These are phyloP conservation scores for Phengaris alcon DNA, from an alignment of 2,888 invertebrate genomes.

Conservation along the genomic window DNA sequence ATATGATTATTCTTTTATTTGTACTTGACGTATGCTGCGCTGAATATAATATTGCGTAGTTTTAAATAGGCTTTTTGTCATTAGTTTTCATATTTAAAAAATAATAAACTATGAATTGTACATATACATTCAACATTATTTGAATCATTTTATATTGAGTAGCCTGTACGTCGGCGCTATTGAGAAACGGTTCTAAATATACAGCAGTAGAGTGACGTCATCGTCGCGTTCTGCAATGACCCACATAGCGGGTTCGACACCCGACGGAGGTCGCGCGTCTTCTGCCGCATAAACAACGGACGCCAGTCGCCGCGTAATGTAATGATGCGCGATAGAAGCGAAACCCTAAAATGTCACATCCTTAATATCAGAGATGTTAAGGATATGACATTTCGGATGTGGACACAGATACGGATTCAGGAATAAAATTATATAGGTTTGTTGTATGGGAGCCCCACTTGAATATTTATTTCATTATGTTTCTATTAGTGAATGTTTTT, in stretches of 20 bases:
- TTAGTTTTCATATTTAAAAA: background rate
- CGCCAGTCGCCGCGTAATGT: background rate
- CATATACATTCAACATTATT: background rate
- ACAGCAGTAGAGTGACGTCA: slow-evolving; percentile 40
- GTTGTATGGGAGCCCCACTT: too few relatives aligned
- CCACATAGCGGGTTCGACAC: slow-evolving; percentile 71
- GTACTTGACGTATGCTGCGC: too few relatives aligned
- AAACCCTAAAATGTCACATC: background rate
- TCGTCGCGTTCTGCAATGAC: slow-evolving; percentile 70
- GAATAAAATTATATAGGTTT: too few relatives aligned
- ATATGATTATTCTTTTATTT: too few relatives aligned
- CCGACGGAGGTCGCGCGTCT: slow-evolving; percentile 60
- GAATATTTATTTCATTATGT: too few relatives aligned
- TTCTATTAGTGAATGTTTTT: too few relatives aligned
- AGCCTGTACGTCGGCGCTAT: background rate
- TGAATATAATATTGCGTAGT: too few relatives aligned
- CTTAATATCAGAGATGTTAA: too few relatives aligned
- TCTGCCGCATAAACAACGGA: slow-evolving; percentile 14
- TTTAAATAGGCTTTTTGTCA: too few relatives aligned
- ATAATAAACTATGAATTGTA: background rate
- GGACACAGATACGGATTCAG: too few relatives aligned
- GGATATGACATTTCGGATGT: too few relatives aligned
- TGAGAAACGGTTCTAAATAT: background rate
- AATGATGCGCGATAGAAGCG: background rate
- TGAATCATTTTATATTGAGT: background rate